phyloP scores from a whole-genome alignment of 2,888 invertebrate genomes.

The Dynastes grantii region DNA sequence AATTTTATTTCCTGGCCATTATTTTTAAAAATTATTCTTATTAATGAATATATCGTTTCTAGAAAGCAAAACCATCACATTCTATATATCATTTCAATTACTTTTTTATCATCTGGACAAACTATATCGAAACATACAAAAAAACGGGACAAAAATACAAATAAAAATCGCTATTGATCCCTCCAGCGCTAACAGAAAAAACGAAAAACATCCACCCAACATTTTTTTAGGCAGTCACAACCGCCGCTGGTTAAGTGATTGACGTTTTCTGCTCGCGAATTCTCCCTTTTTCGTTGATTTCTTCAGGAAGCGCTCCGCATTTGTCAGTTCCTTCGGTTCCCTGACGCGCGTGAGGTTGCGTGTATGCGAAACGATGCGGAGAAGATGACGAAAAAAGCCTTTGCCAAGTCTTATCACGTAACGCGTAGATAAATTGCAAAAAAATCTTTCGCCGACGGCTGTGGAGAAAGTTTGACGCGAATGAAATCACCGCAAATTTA shows the following conservation, averaged over 20 bases:
- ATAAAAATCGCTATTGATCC: no score
- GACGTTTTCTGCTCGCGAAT: conserved; percentile 65
- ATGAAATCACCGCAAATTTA: conserved; percentile 41
- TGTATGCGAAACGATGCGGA: conserved; percentile 16
- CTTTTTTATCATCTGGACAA: not conserved
- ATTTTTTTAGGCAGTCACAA: conserved; percentile 34
- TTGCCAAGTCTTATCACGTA: conserved; percentile 63
- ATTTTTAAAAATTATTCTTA: no score
- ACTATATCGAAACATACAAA: not conserved
- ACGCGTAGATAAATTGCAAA: conserved; percentile 59
- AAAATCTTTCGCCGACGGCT: conserved; percentile 53
- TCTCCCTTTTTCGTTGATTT: conserved; percentile 65
- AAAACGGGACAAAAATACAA: no score
- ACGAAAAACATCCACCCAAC: conserved; percentile 7
- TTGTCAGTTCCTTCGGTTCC: conserved; percentile 66
- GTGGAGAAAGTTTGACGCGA: conserved; percentile 50
- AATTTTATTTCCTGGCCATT: no score
- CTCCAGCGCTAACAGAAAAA: no score
- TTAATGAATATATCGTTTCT: no score
- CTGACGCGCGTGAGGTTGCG: conserved; percentile 51
- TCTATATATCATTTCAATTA: not conserved
- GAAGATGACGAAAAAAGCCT: conserved; percentile 54
- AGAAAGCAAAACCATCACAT: no score
- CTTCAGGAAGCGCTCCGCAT: conserved; percentile 66
- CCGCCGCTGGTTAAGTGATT: conserved; percentile 62